A percentile compares a stretch with the other conserved stretches of the same genome.
Evolutionary conservation across 2,888 invertebrate species (phyloP).

Genomic region (Mycalesis mineus): DNA sequence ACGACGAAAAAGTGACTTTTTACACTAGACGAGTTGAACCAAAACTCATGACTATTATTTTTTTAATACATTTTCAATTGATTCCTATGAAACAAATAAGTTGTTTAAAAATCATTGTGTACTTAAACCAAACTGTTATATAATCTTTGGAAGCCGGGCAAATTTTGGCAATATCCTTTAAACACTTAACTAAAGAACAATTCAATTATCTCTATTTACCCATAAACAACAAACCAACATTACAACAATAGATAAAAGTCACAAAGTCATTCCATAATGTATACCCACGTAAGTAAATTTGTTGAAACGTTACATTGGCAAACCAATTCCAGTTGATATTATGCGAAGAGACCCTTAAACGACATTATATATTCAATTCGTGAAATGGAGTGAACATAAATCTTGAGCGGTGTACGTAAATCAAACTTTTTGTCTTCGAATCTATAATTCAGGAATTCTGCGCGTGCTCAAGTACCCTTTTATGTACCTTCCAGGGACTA

Average conservation of each 20-base stretch:
- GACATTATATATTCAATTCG: conserved; percentile 63
- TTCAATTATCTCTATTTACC: too few species aligned
- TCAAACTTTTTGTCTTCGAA: conserved; percentile 65
- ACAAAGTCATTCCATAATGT: neutral
- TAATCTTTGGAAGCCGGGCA: too few species aligned
- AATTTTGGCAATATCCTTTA: too few species aligned
- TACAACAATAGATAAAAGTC: neutral
- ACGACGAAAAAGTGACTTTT: too few species aligned
- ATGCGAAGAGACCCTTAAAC: conserved; percentile 33
- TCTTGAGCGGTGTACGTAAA: conserved; percentile 56
- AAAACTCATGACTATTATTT: too few species aligned
- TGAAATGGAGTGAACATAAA: conserved; percentile 58
- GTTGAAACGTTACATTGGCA: conserved; percentile 24
- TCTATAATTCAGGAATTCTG: conserved; percentile 38
- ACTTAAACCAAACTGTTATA: too few species aligned
- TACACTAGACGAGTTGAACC: too few species aligned
- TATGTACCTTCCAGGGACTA: conserved; percentile 18
- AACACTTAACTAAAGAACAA: too few species aligned
- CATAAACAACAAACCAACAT: too few species aligned
- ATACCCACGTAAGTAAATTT: conserved; percentile 11
- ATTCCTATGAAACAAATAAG: too few species aligned
- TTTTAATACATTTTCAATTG: too few species aligned
- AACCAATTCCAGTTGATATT: conserved; percentile 25
- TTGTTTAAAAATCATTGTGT: too few species aligned
- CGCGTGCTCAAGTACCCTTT: conserved; percentile 30